Percentiles rank a stretch among this genome's conserved stretches.
Evolutionary conservation across 2,888 invertebrate genomes (phyloP).

Genomic region (Caenorhabditis japonica): DNA sequence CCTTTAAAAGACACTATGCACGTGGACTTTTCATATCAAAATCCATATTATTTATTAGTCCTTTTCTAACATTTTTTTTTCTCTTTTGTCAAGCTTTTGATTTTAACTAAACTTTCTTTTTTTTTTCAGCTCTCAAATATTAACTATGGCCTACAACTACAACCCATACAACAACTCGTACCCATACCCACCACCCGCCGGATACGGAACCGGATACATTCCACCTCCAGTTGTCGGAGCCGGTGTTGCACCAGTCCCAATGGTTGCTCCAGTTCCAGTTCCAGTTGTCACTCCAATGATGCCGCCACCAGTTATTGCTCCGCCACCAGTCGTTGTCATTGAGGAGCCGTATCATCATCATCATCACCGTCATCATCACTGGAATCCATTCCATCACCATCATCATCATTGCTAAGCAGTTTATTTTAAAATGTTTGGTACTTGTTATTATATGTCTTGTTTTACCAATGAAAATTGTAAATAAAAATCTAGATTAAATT

Average conservation of each 20-base stretch:
- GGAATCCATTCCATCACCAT: conserved; percentile 4
- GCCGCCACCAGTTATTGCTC: not conserved
- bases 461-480: not conserved
- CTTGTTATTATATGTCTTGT: not conserved
- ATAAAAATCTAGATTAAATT: too few relatives aligned
- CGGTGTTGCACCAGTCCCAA: not conserved
- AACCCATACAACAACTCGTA: conserved; percentile 30
- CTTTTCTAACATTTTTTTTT: too few relatives aligned
- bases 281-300: conserved; percentile 1
- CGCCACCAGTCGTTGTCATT: not conserved
- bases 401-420: not conserved
- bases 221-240: conserved; percentile 1
- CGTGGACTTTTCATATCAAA: too few relatives aligned
- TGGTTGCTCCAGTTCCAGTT: not conserved
- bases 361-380: conserved; percentile 5
- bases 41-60: too few relatives aligned
- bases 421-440: not conserved
- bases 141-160: conserved; percentile 27
- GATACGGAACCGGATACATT: not conserved
- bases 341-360: conserved; percentile 1
- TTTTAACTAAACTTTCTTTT: too few relatives aligned
- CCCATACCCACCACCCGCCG: conserved; percentile 1
- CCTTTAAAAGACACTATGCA: too few relatives aligned
- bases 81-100: too few relatives aligned
- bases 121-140: too few relatives aligned